Evolutionary conservation across 1,140 invertebrate genomes (phyloP).

Genomic region (Hormaphis cornu): DNA sequence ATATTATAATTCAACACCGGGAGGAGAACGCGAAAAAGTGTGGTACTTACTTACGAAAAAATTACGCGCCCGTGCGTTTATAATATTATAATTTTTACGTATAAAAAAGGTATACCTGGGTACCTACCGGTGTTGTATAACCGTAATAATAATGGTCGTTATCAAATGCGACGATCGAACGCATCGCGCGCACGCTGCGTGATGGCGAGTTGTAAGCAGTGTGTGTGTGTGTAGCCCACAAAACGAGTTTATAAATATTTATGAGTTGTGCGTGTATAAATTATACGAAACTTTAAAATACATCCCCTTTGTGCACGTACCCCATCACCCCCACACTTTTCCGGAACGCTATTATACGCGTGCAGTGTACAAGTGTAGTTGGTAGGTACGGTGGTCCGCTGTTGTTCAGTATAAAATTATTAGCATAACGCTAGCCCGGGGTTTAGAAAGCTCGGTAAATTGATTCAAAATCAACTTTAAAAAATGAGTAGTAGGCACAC

Average conservation of each 20-base stretch:
- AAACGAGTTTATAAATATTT: slow-evolving; percentile 32
- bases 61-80: neutral
- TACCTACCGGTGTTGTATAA: neutral
- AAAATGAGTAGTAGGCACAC: too few relatives aligned
- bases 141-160: slow-evolving; percentile 17
- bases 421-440: too few relatives aligned
- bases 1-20: too few relatives aligned
- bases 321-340: too few relatives aligned
- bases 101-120: neutral
- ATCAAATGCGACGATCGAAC: slow-evolving; percentile 23
- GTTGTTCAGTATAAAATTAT: too few relatives aligned
- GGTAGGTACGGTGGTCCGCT: too few relatives aligned
- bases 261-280: slow-evolving; percentile 30
- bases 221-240: slow-evolving; percentile 7
- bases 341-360: too few relatives aligned
- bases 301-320: neutral
- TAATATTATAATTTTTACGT: neutral
- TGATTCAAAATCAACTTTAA: too few relatives aligned
- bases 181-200: slow-evolving; percentile 3
- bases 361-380: too few relatives aligned
- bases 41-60: too few relatives aligned
- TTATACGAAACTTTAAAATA: slow-evolving; percentile 18
- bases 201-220: neutral
- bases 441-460: too few relatives aligned
- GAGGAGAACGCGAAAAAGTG: too few relatives aligned